These are phyloP conservation scores for Dendrocopos noguchii DNA, from an alignment of 2,113 vertebrate genomes.

Conservation along the genomic window DNA sequence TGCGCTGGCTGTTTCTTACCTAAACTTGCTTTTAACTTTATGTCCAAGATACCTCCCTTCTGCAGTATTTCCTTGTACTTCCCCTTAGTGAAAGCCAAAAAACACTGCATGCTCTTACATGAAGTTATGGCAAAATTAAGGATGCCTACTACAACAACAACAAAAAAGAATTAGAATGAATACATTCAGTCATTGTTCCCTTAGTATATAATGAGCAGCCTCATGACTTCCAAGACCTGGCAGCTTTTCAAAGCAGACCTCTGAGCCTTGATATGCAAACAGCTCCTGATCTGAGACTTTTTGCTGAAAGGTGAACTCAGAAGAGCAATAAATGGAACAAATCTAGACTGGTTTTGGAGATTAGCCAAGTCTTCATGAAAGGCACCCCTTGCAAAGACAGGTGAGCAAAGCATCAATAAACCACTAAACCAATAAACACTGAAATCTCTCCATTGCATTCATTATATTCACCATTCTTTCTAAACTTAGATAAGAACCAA, in stretches of 20 bases:
- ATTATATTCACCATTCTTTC: conserved; percentile 54
- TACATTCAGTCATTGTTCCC: not conserved
- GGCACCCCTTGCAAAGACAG: conserved; percentile 11
- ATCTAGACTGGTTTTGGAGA: conserved; percentile 64
- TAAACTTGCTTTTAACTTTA: not conserved
- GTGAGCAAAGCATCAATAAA: conserved; percentile 27
- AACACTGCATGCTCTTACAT: not conserved
- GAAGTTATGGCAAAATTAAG: conserved; percentile 23
- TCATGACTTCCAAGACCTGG: conserved; percentile 34
- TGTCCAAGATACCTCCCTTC: not conserved
- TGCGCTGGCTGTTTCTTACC: not conserved
- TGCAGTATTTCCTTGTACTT: not conserved
- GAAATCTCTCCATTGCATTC: conserved; percentile 48
- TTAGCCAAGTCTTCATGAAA: conserved; percentile 49
- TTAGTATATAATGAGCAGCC: conserved; percentile 25
- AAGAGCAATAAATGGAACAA: conserved; percentile 57
- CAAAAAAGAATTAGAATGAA: conserved; percentile 6
- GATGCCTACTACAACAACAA: not conserved
- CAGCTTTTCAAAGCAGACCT: conserved; percentile 51
- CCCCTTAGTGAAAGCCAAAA: not conserved
- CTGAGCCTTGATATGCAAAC: conserved; percentile 46
- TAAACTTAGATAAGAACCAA: conserved; percentile 64
- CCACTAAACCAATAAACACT: conserved; percentile 51
- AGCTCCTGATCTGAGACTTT: conserved; percentile 40
- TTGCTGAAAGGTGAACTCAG: conserved; percentile 61